Evolutionary conservation across 2,888 invertebrate genomes (phyloP).

Genomic region (Drosophila neotestacea): DNA sequence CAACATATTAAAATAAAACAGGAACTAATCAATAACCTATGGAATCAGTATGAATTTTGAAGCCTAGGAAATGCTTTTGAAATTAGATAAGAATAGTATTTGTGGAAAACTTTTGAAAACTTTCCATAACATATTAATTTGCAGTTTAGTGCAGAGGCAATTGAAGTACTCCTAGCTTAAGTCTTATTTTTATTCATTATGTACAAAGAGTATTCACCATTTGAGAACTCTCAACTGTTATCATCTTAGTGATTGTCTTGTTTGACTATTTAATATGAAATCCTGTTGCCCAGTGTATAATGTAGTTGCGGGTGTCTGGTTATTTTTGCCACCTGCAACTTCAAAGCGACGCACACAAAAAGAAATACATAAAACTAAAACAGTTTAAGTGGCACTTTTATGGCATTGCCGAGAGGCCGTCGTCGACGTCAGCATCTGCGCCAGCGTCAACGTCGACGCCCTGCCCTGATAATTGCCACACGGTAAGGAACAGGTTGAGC

Average conservation of each 20-base stretch:
- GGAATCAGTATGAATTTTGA: too few relatives aligned
- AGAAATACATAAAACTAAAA: constrained; percentile 64
- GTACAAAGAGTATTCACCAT: too few relatives aligned
- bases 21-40: too few relatives aligned
- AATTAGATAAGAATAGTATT: too few relatives aligned
- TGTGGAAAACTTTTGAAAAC: too few relatives aligned
- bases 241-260: background rate
- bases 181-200: too few relatives aligned
- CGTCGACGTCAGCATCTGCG: constrained; percentile 15
- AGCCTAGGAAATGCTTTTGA: too few relatives aligned
- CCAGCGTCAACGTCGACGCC: constrained; percentile 30
- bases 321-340: constrained; percentile 52
- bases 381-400: constrained; percentile 78
- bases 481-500: constrained; percentile 4
- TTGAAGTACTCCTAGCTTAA: too few relatives aligned
- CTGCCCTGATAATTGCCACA: constrained; percentile 52
- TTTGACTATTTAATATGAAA: background rate
- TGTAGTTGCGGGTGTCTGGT: constrained; percentile 2
- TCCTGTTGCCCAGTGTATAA: constrained; percentile 33
- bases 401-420: constrained; percentile 63
- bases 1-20: too few relatives aligned
- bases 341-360: constrained; percentile 44
- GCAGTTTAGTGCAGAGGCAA: too few relatives aligned
- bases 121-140: too few relatives aligned
- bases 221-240: too few relatives aligned